phyloP scores from a whole-genome alignment of 2,113 vertebrate species.

The Loxodonta africana region DNA sequence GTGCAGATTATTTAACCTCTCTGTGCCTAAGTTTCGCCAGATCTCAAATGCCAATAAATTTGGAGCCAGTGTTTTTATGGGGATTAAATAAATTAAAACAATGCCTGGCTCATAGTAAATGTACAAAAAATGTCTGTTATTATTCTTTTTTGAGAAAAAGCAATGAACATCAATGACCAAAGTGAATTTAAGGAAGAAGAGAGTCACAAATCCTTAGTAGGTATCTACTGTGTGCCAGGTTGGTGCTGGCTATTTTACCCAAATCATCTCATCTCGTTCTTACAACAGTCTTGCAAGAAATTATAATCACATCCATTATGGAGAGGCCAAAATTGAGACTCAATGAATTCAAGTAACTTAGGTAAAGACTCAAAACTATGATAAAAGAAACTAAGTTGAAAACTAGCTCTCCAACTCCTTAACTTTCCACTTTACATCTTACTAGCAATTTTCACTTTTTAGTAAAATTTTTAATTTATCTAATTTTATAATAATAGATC shows the following conservation, averaged over 20 bases:
- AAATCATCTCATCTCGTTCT: neutral
- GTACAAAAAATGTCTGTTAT: neutral
- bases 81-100: neutral
- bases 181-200: neutral
- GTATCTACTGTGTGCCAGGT: fast-evolving
- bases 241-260: neutral
- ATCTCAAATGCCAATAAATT: neutral
- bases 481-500: neutral
- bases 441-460: neutral
- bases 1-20: constrained; percentile 3
- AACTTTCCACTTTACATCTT: neutral
- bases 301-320: neutral
- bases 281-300: neutral
- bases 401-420: neutral
- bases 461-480: neutral
- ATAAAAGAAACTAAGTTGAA: neutral
- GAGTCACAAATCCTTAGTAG: neutral
- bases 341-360: neutral
- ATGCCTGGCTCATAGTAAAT: neutral
- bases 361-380: neutral
- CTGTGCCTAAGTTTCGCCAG: neutral
- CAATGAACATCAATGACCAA: neutral
- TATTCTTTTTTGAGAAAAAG: neutral
- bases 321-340: neutral
- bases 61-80: neutral